Percentiles rank a stretch among this genome's conserved stretches.
Evolutionary conservation across 2,888 invertebrate genomes (phyloP).

Genomic region (Ichneumoninae sp.): DNA sequence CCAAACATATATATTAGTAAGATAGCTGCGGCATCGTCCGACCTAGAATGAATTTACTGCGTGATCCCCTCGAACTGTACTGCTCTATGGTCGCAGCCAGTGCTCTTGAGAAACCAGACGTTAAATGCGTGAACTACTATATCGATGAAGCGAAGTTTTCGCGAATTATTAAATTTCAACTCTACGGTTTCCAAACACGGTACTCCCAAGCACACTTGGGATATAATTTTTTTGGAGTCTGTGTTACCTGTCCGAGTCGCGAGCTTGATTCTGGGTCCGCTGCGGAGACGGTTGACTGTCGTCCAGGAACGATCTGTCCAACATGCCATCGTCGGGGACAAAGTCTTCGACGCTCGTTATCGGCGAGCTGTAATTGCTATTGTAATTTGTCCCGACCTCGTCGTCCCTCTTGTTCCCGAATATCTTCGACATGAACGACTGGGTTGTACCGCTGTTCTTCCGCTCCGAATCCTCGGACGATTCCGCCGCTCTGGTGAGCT

Average conservation of each 20-base stretch:
- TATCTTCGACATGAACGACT: constrained; percentile 80
- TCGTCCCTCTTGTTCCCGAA: constrained; percentile 81
- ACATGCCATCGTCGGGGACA: constrained; percentile 89
- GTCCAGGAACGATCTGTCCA: constrained; percentile 91
- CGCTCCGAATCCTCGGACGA: constrained; percentile 67
- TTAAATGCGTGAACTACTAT: too few species aligned
- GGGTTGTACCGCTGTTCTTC: constrained; percentile 71
- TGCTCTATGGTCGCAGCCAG: too few species aligned
- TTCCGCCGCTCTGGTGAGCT: constrained; percentile 66
- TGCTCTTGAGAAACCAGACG: too few species aligned
- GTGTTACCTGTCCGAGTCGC: constrained; percentile 86
- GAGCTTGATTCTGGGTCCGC: constrained; percentile 82
- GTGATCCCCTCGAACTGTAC: too few species aligned
- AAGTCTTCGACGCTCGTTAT: constrained; percentile 89
- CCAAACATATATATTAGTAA: too few species aligned
- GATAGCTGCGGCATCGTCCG: too few species aligned
- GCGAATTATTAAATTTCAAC: too few species aligned
- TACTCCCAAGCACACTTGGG: too few species aligned
- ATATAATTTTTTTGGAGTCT: background rate
- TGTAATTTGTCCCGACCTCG: constrained; percentile 74
- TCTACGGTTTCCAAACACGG: too few species aligned
- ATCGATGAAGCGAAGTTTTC: too few species aligned
- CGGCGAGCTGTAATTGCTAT: constrained; percentile 60
- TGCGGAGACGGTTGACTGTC: constrained; percentile 85
- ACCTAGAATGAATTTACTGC: too few species aligned